These are phyloP conservation scores for Leuctra nigra DNA, from an alignment of 2,888 invertebrate genomes.

Conservation along the genomic window DNA sequence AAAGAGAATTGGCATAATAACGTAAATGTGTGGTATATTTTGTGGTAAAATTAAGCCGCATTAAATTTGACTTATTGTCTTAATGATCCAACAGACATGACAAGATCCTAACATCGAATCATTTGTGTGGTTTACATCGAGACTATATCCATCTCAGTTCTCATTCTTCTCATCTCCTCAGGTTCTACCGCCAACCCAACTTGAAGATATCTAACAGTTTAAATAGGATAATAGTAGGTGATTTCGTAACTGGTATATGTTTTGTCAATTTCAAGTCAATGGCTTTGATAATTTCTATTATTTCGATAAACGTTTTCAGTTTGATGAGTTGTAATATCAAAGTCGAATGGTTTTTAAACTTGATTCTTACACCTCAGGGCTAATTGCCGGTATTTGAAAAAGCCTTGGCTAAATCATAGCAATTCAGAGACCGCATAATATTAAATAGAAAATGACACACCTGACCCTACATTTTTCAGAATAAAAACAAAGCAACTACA, in stretches of 20 bases:
- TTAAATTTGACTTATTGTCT: no score
- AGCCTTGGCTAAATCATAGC: slow-evolving; percentile 13
- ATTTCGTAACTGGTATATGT: slow-evolving; percentile 9
- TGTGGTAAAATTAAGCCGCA: no score
- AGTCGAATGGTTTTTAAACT: slow-evolving; percentile 2
- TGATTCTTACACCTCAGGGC: not conserved
- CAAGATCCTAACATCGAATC: no score
- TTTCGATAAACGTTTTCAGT: slow-evolving; percentile 22
- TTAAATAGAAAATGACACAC: slow-evolving; percentile 13
- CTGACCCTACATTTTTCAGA: not conserved
- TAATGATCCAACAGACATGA: no score
- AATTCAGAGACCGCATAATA: slow-evolving; percentile 16
- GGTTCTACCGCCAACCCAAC: no score
- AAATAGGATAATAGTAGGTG: slow-evolving; percentile 3
- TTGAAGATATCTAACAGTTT: not conserved
- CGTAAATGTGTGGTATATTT: no score
- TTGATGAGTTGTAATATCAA: slow-evolving; percentile 13
- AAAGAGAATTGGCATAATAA: no score
- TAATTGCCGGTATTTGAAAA: slow-evolving; percentile 14
- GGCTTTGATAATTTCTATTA: slow-evolving; percentile 20
- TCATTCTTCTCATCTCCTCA: no score
- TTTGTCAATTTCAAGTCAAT: slow-evolving; percentile 16
- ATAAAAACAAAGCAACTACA: not conserved
- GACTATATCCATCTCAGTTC: no score
- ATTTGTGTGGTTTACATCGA: no score